Conservation (phyloP, 2,888 invertebrate genomes). For the Cryptus armator region DNA sequence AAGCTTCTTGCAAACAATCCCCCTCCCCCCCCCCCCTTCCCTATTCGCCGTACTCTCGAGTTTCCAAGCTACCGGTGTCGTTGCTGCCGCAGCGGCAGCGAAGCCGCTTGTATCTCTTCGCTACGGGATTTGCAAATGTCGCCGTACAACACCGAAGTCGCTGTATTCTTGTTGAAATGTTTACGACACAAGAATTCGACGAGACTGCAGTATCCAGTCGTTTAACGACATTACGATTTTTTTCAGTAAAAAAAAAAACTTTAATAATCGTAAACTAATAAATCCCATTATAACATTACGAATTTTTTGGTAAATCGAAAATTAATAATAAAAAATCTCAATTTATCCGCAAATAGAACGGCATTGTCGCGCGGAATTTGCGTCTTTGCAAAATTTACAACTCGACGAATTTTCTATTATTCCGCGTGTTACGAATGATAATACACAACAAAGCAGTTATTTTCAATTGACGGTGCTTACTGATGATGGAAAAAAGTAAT, state of each 20-base stretch:
- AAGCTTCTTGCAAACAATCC: constrained; percentile 79
- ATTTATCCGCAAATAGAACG: too few relatives aligned
- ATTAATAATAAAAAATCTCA: too few relatives aligned
- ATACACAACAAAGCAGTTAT: too few relatives aligned
- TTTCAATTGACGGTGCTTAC: too few relatives aligned
- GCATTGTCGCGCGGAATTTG: too few relatives aligned
- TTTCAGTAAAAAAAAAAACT: background rate
- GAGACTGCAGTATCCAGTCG: constrained; percentile 12
- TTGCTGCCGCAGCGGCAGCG: constrained; percentile 16
- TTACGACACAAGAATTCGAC: constrained; percentile 46
- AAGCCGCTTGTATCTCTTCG: constrained; percentile 32
- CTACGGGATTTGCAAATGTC: constrained; percentile 49
- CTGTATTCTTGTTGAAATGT: constrained; percentile 44
- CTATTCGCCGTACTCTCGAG: constrained; percentile 66
- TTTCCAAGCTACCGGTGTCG: constrained; percentile 26
- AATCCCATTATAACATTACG: too few relatives aligned
- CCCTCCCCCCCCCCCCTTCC: constrained; percentile 66
- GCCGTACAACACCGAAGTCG: constrained; percentile 4
- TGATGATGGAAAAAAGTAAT: too few relatives aligned
- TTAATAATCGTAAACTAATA: background rate
- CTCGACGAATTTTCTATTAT: too few relatives aligned
- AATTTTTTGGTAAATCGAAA: too few relatives aligned
- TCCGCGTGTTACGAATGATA: too few relatives aligned
- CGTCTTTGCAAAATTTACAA: too few relatives aligned
- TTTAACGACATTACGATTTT: constrained; percentile 17